Evolutionary conservation across 2,113 vertebrate genomes (phyloP).

Genomic region (Sturnira hondurensis): DNA sequence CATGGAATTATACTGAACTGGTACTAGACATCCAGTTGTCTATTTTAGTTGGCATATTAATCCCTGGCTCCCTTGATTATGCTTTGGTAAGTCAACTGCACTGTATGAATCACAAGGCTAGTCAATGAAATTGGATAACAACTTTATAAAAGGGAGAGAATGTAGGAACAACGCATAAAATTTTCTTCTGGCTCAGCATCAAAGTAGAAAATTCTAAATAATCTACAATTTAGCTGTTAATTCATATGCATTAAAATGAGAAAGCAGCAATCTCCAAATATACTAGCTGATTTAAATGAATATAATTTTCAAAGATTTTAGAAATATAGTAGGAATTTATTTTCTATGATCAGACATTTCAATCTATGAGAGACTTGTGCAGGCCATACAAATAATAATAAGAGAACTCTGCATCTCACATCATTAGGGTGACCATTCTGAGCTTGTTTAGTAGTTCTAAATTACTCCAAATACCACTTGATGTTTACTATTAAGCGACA

Average conservation of each 20-base stretch:
- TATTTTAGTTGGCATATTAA: conserved; percentile 81
- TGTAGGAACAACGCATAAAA: conserved; percentile 68
- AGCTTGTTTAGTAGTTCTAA: neutral
- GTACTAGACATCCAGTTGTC: conserved; percentile 74
- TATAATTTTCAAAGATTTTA: neutral
- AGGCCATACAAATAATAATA: neutral
- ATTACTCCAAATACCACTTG: neutral
- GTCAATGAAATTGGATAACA: conserved; percentile 22
- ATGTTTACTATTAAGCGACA: neutral
- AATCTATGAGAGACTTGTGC: neutral
- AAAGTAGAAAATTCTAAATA: conserved; percentile 38
- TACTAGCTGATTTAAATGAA: neutral
- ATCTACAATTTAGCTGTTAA: neutral
- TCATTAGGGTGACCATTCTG: neutral
- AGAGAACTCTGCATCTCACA: fast-evolving
- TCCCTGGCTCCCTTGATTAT: conserved; percentile 74
- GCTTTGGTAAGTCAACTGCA: conserved; percentile 54
- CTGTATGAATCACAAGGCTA: conserved; percentile 69
- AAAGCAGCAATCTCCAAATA: neutral
- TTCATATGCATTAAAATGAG: neutral
- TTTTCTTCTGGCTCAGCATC: neutral
- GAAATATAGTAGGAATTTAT: neutral
- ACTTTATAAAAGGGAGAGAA: conserved; percentile 22
- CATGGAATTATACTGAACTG: conserved; percentile 68
- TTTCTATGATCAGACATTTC: neutral